These are phyloP conservation scores for Acanthosoma haemorrhoidale DNA, from an alignment of 2,888 invertebrate genomes.

Conservation along the genomic window DNA sequence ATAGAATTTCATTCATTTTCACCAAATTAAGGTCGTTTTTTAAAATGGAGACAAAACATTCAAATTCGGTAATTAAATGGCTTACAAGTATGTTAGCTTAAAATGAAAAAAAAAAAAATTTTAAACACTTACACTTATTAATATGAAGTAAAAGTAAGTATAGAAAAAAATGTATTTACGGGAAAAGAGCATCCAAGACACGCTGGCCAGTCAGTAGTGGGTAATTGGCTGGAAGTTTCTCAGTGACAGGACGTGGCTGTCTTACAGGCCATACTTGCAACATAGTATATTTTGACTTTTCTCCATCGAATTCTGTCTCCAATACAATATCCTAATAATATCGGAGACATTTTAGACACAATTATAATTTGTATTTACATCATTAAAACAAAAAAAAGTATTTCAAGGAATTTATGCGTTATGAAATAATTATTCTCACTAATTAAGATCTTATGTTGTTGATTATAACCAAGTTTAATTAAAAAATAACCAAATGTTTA, in stretches of 20 bases:
- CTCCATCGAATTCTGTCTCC: conserved; percentile 98
- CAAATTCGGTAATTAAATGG: too few relatives aligned
- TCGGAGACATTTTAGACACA: too few relatives aligned
- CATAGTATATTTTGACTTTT: conserved; percentile 87
- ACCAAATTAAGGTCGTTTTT: too few relatives aligned
- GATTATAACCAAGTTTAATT: too few relatives aligned
- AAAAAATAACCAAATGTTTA: too few relatives aligned
- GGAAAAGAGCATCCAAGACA: conserved; percentile 96
- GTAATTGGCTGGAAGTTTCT: conserved; percentile 97
- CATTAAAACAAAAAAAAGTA: neutral
- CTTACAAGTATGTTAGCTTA: too few relatives aligned
- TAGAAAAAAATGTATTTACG: conserved; percentile 56
- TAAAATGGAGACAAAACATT: too few relatives aligned
- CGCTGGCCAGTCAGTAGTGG: conserved; percentile 97
- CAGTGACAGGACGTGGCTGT: conserved; percentile 91
- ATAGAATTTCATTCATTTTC: too few relatives aligned
- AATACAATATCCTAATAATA: conserved; percentile 90
- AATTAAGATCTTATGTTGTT: too few relatives aligned
- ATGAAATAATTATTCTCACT: neutral
- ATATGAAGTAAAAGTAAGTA: neutral
- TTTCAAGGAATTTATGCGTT: neutral
- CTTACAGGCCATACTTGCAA: conserved; percentile 99
- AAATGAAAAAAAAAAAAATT: neutral
- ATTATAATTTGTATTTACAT: too few relatives aligned
- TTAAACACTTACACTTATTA: neutral